Evolutionary conservation across 2,888 invertebrate genomes (phyloP), one percentile per base, ranked within the genome.

Genomic region (Torymus texanus): DNA sequence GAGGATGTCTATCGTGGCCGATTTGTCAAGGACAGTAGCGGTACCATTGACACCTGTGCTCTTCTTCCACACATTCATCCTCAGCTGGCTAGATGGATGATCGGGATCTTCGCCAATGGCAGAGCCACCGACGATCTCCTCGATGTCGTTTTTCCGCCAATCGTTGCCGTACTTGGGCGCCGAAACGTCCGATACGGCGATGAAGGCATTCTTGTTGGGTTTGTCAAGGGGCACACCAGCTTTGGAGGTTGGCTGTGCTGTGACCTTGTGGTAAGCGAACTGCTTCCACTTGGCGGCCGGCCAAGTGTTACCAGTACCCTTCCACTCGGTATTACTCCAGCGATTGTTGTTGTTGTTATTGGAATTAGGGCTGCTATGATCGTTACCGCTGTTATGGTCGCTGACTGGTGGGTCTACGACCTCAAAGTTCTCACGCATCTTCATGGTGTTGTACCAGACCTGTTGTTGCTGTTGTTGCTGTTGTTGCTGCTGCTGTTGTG

Each of bases 241-340:
- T 51, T 79, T 79, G 0, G 75, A 76, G 10, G 68, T 76, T 0
- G 80, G 77, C 29, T 73, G 74, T 0, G 87, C 85, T 0, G 88
- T 88, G 0, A 89, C 88, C 56, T 81, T 85, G 81, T 89, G 89
- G 70, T 89, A 89, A 0, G 88, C 87, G 76, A 89, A 89, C 75
- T 89, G 88, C 65, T 88, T 88, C 89, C 89, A 89, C 73, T 88
- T 89, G 13, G 84, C 75, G 0, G 88, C 75, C 0, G 88, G 86
- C 88, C 88, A 88, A 24, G 82, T 84, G 21, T 41, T 66, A 12
- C 67, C 55, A n/a, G 29, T n/a, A 24, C 59, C 16, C 0, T 29
- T 29, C 29, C 29, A 29, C 4, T 29, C 29, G 4, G 2, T 29
- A 29, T 5, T 29, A 5, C 29, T 29, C 29, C 29, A 29, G 29